A percentile compares a stretch with the other conserved stretches of the same genome.
phyloP scores from a whole-genome alignment of 2,888 invertebrate species.

The Amaurobius ferox region DNA sequence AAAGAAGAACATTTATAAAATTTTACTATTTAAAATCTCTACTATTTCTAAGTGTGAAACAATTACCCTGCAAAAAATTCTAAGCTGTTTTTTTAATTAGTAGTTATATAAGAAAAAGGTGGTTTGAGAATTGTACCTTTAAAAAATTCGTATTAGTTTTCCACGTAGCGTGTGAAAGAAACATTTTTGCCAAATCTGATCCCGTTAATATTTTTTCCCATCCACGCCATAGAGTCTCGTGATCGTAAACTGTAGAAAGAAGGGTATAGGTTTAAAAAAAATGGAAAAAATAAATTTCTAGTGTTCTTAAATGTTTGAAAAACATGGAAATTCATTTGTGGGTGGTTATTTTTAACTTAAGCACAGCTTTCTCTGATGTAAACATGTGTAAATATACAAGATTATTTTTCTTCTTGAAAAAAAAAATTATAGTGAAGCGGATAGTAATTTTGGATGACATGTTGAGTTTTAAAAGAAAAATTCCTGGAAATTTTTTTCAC shows the following conservation, averaged over 20 bases:
- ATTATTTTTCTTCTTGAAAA: too few relatives aligned
- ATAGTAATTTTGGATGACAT: too few relatives aligned
- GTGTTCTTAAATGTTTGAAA: not conserved
- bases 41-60: not conserved
- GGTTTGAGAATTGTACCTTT: not conserved
- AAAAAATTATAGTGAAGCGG: too few relatives aligned
- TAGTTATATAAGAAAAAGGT: not conserved
- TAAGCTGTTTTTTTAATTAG: not conserved
- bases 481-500: too few relatives aligned
- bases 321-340: not conserved
- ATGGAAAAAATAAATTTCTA: not conserved
- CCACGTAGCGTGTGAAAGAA: not conserved
- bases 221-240: not conserved
- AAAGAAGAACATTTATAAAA: too few relatives aligned
- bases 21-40: too few relatives aligned
- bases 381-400: too few relatives aligned
- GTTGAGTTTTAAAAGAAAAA: too few relatives aligned
- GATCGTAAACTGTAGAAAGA: not conserved
- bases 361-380: too few relatives aligned
- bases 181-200: not conserved
- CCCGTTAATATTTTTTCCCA: not conserved
- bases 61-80: not conserved
- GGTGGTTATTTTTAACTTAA: not conserved
- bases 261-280: not conserved
- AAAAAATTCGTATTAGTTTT: not conserved